Evolutionary conservation across 2,113 vertebrate genomes (phyloP).

Genomic region (Grantiella picta): DNA sequence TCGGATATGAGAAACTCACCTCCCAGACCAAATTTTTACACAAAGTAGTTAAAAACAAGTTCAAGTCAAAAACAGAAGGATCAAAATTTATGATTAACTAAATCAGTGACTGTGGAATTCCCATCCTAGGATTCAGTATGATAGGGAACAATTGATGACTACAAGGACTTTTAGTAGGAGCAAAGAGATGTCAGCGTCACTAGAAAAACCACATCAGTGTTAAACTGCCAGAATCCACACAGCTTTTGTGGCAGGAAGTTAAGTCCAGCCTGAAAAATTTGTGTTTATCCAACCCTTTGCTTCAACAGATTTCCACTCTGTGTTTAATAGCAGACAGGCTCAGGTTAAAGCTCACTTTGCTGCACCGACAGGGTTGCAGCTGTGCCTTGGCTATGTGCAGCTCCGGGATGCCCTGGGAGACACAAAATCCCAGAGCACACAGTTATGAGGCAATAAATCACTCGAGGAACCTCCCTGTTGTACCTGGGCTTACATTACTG

Average conservation of each 20-base stretch:
- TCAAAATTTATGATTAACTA: background rate
- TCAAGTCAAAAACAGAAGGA: background rate
- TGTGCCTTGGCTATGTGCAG: background rate
- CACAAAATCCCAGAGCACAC: background rate
- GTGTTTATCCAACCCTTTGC: background rate
- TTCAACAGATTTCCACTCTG: background rate
- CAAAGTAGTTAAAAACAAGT: background rate
- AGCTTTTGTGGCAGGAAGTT: background rate
- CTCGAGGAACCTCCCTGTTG: background rate
- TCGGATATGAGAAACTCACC: background rate
- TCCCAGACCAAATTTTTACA: background rate
- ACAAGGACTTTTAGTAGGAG: background rate
- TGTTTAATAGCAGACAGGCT: background rate
- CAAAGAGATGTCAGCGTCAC: background rate
- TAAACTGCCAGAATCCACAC: background rate
- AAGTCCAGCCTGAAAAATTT: background rate
- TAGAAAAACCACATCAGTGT: background rate
- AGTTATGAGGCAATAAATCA: background rate
- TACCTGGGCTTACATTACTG: background rate
- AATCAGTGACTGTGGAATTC: background rate
- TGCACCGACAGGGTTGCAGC: rapidly evolving
- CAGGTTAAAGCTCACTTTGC: background rate
- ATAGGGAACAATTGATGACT: background rate
- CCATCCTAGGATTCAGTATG: background rate
- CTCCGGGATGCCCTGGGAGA: background rate